Evolutionary conservation across 2,113 vertebrate species (phyloP), one percentile per base, ranked within the genome.

Genomic region (Corydoras maculifer): DNA sequence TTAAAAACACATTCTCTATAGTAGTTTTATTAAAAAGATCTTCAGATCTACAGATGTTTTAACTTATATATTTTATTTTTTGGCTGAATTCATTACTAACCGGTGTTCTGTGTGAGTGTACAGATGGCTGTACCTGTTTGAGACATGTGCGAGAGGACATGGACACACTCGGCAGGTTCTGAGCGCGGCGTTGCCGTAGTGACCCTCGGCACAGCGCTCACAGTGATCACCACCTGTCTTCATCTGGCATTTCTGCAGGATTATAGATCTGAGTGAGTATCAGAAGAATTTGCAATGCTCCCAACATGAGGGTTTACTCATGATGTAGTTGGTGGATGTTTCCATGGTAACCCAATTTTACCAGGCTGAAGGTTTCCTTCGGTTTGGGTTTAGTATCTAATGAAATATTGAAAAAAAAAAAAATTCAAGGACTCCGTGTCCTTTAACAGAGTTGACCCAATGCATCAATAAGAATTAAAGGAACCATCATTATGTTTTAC

Each of bases 121-220:
- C 9, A 29, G 18, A 48, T 13, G 4, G 31, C 13, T 3, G 9
- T 5, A 95, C 94, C 92, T 94, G 88, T 92, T 92, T 48, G 87
- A 18, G 78, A 84, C 12, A 58, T 81, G 60, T 7, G 69, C 57
- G 4, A 77, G 80, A 9, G 94, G 94, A 60, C 93, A 96, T 0
- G 88, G 91, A 75, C 94, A 94, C 68, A 79, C 63, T 0, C 48
- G 82, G 29, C 94, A 95, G 75, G 87, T 85, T 43, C 88, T 87
- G 0, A 78, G 84, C 69, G 74, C 65, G 8, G 91, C 86, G 5
- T 88, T 87, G 72, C 92, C 89, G 70, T 91, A 91, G 80, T 89
- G 87, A 68, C 94, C 92, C 14, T 92, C 89, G 76, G 85, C 88
- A 79, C 94, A 95, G 10, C 2, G 84, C 9, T 96, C 90, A 73